Conservation (phyloP, 2,888 invertebrate species). For the Melanophora roralis region DNA sequence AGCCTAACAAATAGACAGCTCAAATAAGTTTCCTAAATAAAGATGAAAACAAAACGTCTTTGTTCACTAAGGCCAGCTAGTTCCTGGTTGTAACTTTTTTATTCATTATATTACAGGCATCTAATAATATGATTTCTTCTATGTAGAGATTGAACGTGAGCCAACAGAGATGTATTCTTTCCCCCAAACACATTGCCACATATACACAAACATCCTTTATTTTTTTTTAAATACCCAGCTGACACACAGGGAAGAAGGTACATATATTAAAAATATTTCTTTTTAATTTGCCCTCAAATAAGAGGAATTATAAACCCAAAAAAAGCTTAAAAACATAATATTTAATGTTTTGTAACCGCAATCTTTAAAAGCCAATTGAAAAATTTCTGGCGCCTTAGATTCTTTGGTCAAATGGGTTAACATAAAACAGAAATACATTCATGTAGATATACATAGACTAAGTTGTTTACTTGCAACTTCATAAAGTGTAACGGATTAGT, state of each 20-base stretch:
- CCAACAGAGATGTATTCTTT: constrained; percentile 33
- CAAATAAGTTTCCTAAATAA: constrained; percentile 47
- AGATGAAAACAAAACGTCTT: constrained; percentile 5
- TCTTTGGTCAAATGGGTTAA: too few species aligned
- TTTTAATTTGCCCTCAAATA: too few species aligned
- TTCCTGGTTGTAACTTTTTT: constrained; percentile 5
- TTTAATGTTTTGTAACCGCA: too few species aligned
- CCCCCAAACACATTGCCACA: background rate
- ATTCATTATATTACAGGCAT: background rate
- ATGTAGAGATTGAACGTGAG: constrained; percentile 44
- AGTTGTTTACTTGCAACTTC: constrained; percentile 56
- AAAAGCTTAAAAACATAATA: too few species aligned
- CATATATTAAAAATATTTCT: too few species aligned
- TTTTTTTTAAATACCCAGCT: too few species aligned
- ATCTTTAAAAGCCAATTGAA: too few species aligned
- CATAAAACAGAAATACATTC: background rate
- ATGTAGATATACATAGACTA: background rate
- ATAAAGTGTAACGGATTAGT: constrained; percentile 50
- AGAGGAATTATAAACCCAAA: too few species aligned
- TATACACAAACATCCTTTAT: too few species aligned
- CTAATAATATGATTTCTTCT: background rate
- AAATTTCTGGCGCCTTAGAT: too few species aligned
- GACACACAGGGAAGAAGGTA: too few species aligned
- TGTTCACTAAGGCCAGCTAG: constrained; percentile 42
- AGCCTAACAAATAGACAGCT: constrained; percentile 56